phyloP scores from a whole-genome alignment of 2,113 vertebrate species.

The Heterotis niloticus region DNA sequence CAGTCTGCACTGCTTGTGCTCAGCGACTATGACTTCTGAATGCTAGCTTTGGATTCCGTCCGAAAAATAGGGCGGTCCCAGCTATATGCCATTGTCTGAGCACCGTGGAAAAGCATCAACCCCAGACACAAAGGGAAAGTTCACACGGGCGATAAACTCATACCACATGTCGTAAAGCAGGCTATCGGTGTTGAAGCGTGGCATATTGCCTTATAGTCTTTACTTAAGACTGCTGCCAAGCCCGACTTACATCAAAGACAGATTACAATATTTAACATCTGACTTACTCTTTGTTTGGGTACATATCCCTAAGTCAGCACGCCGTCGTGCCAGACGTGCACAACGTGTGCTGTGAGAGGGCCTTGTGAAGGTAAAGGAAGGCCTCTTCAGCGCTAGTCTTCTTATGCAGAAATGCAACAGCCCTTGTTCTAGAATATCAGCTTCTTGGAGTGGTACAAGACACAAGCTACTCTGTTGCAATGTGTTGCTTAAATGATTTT shows the following conservation, averaged over 20 bases:
- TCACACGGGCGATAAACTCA: slow-evolving; percentile 22
- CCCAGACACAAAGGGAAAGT: slow-evolving; percentile 19
- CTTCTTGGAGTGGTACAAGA: too few relatives aligned
- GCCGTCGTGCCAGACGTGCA: too few relatives aligned
- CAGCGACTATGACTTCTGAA: slow-evolving; percentile 10
- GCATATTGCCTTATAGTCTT: not conserved
- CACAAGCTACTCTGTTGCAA: too few relatives aligned
- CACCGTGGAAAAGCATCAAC: not conserved
- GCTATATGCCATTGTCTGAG: slow-evolving; percentile 9
- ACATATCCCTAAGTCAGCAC: not conserved
- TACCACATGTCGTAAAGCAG: slow-evolving; percentile 15
- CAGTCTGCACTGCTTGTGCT: not conserved
- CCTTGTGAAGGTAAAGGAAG: not conserved
- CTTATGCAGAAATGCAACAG: not conserved
- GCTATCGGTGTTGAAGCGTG: not conserved
- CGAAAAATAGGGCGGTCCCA: slow-evolving; percentile 20
- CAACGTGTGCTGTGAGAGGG: not conserved
- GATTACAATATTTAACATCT: not conserved
- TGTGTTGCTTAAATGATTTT: too few relatives aligned
- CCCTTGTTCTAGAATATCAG: not conserved
- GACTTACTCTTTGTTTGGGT: not conserved
- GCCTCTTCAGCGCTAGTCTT: not conserved
- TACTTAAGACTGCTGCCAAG: not conserved
- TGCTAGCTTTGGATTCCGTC: slow-evolving; percentile 16
- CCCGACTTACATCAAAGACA: not conserved